phyloP scores from a whole-genome alignment of 2,113 vertebrate species.

The Mungos mungo region DNA sequence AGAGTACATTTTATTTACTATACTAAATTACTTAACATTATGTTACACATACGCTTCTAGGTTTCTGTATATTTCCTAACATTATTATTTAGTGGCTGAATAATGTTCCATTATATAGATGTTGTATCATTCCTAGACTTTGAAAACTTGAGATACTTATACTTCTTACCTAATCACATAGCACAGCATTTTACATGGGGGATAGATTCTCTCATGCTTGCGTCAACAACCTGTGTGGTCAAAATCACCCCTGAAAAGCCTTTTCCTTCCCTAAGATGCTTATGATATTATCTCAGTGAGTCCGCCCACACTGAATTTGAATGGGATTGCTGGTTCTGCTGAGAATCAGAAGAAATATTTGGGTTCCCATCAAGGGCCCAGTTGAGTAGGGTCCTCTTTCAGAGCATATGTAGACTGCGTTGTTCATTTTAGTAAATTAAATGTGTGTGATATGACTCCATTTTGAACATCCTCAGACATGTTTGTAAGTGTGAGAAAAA shows the following conservation, averaged over 20 bases:
- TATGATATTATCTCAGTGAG: not conserved
- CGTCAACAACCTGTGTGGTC: not conserved
- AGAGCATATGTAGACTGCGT: not conserved
- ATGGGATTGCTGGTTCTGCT: not conserved
- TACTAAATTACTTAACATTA: not conserved
- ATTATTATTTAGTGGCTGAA: constrained; percentile 42
- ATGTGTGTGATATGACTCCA: not conserved
- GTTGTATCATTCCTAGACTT: not conserved
- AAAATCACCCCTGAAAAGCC: not conserved
- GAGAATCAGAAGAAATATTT: constrained; percentile 24
- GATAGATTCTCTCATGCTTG: not conserved
- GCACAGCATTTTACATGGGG: not conserved
- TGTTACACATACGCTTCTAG: not conserved
- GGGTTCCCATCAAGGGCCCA: not conserved
- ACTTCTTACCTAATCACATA: not conserved
- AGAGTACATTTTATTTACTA: not conserved
- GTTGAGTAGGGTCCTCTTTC: constrained; percentile 18
- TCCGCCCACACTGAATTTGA: not conserved
- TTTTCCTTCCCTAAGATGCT: not conserved
- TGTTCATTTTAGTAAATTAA: constrained; percentile 19
- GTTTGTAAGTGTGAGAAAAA: not conserved
- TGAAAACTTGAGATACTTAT: not conserved
- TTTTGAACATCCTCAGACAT: not conserved
- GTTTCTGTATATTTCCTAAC: constrained; percentile 15
- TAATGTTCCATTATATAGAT: not conserved